phyloP scores from a whole-genome alignment of 2,888 invertebrate genomes.

The Podotricha telesiphe region DNA sequence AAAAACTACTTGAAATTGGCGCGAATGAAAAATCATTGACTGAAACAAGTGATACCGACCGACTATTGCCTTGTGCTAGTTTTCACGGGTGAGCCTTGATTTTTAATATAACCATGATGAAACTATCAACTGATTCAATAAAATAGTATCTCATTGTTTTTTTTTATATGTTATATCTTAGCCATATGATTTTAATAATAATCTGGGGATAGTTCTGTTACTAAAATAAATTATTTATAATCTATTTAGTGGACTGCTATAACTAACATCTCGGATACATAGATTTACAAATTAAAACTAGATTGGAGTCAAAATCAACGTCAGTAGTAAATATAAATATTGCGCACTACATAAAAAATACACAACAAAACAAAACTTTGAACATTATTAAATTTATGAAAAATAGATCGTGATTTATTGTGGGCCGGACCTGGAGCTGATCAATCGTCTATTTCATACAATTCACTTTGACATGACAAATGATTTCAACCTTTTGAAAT shows the following conservation, averaged over 20 bases:
- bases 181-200: neutral
- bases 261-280: too few relatives aligned
- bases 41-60: slow-evolving; percentile 27
- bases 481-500: neutral
- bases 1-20: slow-evolving; percentile 19
- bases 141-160: slow-evolving; percentile 7
- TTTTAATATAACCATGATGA: slow-evolving; percentile 37
- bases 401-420: too few relatives aligned
- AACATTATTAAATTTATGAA: too few relatives aligned
- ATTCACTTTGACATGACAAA: neutral
- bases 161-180: neutral
- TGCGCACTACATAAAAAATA: too few relatives aligned
- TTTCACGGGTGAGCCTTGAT: slow-evolving; percentile 40
- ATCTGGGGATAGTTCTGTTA: neutral
- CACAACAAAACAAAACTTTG: too few relatives aligned
- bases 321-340: too few relatives aligned
- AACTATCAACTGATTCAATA: slow-evolving; percentile 28
- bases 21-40: slow-evolving; percentile 11
- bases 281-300: too few relatives aligned
- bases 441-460: neutral
- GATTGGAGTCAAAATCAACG: too few relatives aligned
- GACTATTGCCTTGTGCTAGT: slow-evolving; percentile 42
- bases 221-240: neutral
- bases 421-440: neutral
- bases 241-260: neutral